A percentile compares a stretch with the other conserved stretches of the same genome.
These are phyloP conservation scores for Achroia grisella DNA, from an alignment of 1,140 invertebrate genomes.

Conservation along the genomic window DNA sequence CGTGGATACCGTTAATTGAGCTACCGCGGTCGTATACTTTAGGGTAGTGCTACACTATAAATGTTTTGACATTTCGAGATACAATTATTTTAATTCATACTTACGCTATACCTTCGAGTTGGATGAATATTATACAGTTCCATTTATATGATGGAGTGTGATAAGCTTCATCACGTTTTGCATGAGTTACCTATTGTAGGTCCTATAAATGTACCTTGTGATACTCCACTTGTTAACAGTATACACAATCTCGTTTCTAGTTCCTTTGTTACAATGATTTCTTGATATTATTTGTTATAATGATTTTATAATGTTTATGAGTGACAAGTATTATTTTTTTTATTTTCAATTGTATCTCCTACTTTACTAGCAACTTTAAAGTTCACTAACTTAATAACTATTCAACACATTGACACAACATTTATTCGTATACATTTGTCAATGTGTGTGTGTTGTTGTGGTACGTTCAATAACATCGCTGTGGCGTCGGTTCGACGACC, in stretches of 20 bases:
- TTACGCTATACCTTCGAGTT: no score
- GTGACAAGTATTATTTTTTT: no score
- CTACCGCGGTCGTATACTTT: constrained; percentile 36
- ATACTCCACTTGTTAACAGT: no score
- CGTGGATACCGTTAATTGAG: constrained; percentile 50
- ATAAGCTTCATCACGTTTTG: neutral
- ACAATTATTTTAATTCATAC: constrained; percentile 1
- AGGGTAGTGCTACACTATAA: constrained; percentile 25
- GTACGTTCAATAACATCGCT: constrained; percentile 58
- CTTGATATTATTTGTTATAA: neutral
- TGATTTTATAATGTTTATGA: no score
- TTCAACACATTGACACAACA: constrained; percentile 13
- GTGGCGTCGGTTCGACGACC: constrained; percentile 58
- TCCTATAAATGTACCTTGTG: neutral
- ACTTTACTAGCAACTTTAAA: neutral
- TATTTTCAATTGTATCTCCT: neutral
- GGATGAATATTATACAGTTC: neutral
- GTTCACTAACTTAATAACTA: constrained; percentile 25
- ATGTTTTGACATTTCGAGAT: constrained; percentile 11
- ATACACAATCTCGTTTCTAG: no score
- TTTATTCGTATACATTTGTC: constrained; percentile 11
- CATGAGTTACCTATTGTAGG: neutral
- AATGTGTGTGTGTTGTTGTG: constrained; percentile 40
- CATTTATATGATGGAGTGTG: neutral
- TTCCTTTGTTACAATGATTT: no score